These are phyloP conservation scores for Oxygymnocypris stewartii DNA, from an alignment of 2,113 vertebrate species.

Conservation along the genomic window DNA sequence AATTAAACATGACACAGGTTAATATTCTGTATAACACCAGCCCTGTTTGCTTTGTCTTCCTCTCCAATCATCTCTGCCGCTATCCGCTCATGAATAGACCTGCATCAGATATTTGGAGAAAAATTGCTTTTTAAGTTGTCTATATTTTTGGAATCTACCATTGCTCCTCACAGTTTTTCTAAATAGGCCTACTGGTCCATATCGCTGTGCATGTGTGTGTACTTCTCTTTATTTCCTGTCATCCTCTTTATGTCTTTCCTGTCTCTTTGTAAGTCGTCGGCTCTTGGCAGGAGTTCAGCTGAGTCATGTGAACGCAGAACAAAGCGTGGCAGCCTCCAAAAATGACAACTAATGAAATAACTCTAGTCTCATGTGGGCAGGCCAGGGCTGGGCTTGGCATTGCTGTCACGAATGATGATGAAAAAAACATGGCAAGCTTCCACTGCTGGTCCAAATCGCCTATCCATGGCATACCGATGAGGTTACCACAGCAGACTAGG, in stretches of 20 bases:
- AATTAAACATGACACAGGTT: too few relatives aligned
- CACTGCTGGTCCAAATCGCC: neutral
- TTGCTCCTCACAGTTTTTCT: too few relatives aligned
- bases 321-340: constrained; percentile 65
- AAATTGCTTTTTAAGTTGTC: neutral
- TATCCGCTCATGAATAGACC: neutral
- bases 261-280: constrained; percentile 7
- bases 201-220: neutral
- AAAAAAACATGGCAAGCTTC: neutral
- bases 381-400: constrained; percentile 25
- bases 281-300: constrained; percentile 21
- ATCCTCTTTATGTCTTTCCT: constrained; percentile 10
- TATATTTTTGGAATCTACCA: neutral
- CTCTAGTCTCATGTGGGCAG: constrained; percentile 54
- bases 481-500: neutral
- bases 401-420: constrained; percentile 49
- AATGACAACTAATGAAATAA: constrained; percentile 83
- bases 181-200: neutral
- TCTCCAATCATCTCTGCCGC: neutral
- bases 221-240: constrained; percentile 49
- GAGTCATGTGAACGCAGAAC: constrained; percentile 16
- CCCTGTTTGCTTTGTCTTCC: neutral
- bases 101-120: neutral
- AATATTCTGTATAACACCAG: too few relatives aligned
- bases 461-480: constrained; percentile 14